phyloP scores from a whole-genome alignment of 2,888 invertebrate species.

The Ptilodon capucinus region DNA sequence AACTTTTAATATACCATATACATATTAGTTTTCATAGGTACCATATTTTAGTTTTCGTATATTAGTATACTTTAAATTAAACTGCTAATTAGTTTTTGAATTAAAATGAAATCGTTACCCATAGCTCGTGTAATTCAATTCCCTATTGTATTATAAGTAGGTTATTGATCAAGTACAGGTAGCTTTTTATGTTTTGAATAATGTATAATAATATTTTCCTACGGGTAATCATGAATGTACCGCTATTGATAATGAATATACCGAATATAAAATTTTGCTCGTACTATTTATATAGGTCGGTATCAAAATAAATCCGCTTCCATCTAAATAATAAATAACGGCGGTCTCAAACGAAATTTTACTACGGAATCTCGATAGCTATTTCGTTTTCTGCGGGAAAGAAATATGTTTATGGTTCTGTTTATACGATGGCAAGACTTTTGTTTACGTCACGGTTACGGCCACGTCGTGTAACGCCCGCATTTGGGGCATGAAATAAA shows the following conservation, averaged over 20 bases:
- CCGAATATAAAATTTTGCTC: background rate
- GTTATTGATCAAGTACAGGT: too few relatives aligned
- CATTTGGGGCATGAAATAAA: slow-evolving; percentile 14
- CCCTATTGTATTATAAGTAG: too few relatives aligned
- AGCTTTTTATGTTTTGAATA: too few relatives aligned
- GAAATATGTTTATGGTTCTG: slow-evolving; percentile 40
- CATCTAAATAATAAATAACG: slow-evolving; percentile 37
- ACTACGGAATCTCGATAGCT: slow-evolving; percentile 33
- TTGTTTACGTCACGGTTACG: slow-evolving; percentile 33
- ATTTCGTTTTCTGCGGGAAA: slow-evolving; percentile 33
- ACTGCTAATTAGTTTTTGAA: too few relatives aligned
- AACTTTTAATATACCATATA: too few relatives aligned
- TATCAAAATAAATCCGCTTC: slow-evolving; percentile 33
- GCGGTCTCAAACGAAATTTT: slow-evolving; percentile 35
- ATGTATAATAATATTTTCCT: too few relatives aligned
- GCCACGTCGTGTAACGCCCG: slow-evolving; percentile 18
- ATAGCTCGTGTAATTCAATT: too few relatives aligned
- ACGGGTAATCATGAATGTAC: too few relatives aligned
- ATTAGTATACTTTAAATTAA: too few relatives aligned
- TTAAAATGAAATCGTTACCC: too few relatives aligned
- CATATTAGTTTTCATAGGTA: too few relatives aligned
- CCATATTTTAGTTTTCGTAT: too few relatives aligned
- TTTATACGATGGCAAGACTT: slow-evolving; percentile 34
- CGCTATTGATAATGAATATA: background rate
- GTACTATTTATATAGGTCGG: slow-evolving; percentile 11